Evolutionary conservation across 1,140 invertebrate species (phyloP), one percentile per base, ranked within the genome.

Genomic region (Caerostris extrusa): DNA sequence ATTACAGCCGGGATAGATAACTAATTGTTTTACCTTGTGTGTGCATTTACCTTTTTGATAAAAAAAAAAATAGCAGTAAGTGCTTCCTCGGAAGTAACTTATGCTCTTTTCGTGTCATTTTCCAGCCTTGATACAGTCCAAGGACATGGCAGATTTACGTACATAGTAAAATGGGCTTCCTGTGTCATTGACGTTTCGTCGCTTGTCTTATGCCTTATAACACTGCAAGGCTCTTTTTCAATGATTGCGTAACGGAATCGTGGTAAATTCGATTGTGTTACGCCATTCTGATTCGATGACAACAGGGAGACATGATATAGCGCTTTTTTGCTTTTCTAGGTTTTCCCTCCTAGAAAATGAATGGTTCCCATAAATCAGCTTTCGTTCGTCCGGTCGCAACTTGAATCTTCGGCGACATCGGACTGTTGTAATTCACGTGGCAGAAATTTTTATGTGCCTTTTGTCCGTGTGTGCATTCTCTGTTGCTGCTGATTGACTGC

Each of bases 121-220:
- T 58, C 10, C 56, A 85, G 57, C 83, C 83, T 85, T 85, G 77
- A 34, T 85, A 19, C 58, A 50, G 8, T 56, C 7, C 83, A 85
- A 85, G 83, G 83, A 58, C 83, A n/a, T 8, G n/a, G 10, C 17
- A 60, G 56, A 85, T 85, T 85, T 85, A 85, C 17, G 83, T 85
- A 6, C 83, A 34, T 56, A 58, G 7, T 34, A 19, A 12, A 85
- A 85, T 85, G 83, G 83, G 58, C 83, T 58, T 85, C 83, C 83
- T 85, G 83, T 85, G 83, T 85, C 83, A 85, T 85, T 85, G 83
- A 85, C 83, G 83, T 85, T 85, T 85, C 57, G 56, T 34, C 58
- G 83, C 55, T 85, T 67, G 55, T 85, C 83, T 85, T 85, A 85
- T n/a, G 12, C 83, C 83, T 85, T 56, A 85, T 85, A 58, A 85